phyloP scores from a whole-genome alignment of 2,888 invertebrate species.

The Cybosia mesomella region DNA sequence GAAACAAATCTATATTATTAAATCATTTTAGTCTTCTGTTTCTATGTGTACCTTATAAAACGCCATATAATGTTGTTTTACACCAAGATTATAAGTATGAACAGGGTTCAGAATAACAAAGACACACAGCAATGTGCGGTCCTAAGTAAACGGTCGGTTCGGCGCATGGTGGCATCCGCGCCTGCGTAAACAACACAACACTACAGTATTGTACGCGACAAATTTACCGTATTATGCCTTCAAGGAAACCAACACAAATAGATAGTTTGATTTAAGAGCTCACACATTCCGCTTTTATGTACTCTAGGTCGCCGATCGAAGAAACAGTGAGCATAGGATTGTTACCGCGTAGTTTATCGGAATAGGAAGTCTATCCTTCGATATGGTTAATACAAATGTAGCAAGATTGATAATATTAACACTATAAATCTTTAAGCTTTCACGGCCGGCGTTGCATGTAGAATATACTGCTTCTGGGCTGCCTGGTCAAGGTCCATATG shows the following conservation, averaged over 20 bases:
- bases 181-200: slow-evolving; percentile 44
- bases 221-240: slow-evolving; percentile 45
- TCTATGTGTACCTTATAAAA: not conserved
- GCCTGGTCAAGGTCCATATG: too few relatives aligned
- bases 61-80: slow-evolving; percentile 11
- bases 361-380: not conserved
- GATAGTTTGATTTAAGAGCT: slow-evolving; percentile 17
- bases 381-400: not conserved
- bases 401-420: not conserved
- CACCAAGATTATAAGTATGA: slow-evolving; percentile 46
- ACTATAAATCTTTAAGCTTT: too few relatives aligned
- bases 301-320: not conserved
- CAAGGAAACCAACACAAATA: slow-evolving; percentile 35
- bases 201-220: slow-evolving; percentile 36
- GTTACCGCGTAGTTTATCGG: not conserved
- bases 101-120: slow-evolving; percentile 55
- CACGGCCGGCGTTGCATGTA: too few relatives aligned
- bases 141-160: slow-evolving; percentile 46
- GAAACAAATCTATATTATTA: too few relatives aligned
- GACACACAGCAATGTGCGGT: slow-evolving; percentile 50
- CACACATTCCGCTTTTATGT: slow-evolving; percentile 14
- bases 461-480: too few relatives aligned
- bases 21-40: too few relatives aligned
- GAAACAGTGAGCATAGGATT: slow-evolving; percentile 1
- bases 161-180: slow-evolving; percentile 27